A percentile compares a stretch with the other conserved stretches of the same genome.
phyloP scores from a whole-genome alignment of 2,797 vertebrate genomes.

The Characodon lateralis region DNA sequence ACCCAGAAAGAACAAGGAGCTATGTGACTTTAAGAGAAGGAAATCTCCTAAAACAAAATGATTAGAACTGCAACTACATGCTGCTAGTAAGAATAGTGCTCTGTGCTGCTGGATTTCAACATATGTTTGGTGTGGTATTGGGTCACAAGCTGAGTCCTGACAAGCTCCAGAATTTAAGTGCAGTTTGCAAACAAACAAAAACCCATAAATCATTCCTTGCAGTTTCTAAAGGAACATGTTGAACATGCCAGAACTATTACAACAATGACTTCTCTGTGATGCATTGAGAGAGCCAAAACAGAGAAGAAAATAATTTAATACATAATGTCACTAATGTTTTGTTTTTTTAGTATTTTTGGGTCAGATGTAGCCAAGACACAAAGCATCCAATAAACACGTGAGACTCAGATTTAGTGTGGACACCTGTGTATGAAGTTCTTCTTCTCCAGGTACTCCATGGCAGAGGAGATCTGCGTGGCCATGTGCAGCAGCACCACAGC shows the following conservation, averaged over 20 bases:
- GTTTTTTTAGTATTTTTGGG: neutral
- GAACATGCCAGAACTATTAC: slow-evolving; percentile 58
- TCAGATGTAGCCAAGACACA: neutral
- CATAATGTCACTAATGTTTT: slow-evolving; percentile 9
- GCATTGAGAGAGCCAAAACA: neutral
- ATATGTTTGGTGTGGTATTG: slow-evolving; percentile 20
- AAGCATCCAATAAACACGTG: neutral
- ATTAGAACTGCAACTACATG: slow-evolving; percentile 1
- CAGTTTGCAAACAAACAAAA: slow-evolving; percentile 38
- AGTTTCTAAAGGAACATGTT: slow-evolving; percentile 17
- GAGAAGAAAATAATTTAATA: neutral
- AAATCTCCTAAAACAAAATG: neutral
- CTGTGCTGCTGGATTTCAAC: slow-evolving; percentile 19
- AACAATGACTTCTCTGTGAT: slow-evolving; percentile 34
- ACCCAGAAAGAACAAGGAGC: slow-evolving; percentile 8
- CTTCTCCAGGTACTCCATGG: slow-evolving; percentile 99
- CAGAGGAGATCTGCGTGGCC: slow-evolving; percentile 99
- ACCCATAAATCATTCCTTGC: slow-evolving; percentile 49
- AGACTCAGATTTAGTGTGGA: neutral
- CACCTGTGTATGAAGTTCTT: slow-evolving; percentile 99
- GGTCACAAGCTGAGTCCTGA: slow-evolving; percentile 52
- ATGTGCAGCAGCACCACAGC: slow-evolving; percentile 98
- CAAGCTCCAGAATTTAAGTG: slow-evolving; percentile 43
- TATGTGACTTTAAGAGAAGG: neutral
- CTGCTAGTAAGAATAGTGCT: neutral